Evolutionary conservation across 2,113 vertebrate species (phyloP), one percentile per base, ranked within the genome.

Genomic region (Eupsittula cactorum): DNA sequence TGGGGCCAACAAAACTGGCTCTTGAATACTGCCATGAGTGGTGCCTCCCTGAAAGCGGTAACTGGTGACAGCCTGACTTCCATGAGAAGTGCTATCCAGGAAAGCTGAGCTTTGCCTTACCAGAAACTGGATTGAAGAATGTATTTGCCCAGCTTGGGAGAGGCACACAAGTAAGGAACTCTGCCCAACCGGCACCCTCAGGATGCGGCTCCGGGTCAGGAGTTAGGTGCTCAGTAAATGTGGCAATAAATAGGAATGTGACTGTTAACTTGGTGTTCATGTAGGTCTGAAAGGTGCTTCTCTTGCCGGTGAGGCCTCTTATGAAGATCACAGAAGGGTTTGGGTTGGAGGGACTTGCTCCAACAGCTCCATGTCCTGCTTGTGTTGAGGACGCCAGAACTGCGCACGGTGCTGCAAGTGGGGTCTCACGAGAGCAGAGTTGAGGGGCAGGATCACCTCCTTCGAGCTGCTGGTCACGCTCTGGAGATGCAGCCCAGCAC

Each of bases 11-110:
- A 74, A 70, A 31, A 17, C 55, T 0, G 19, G 21, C 37, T 81
- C 78, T n/a, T 5, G 73, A 46, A 5, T 29, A 21, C 17, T 9
- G 41, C 11, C 18, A 6, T 2, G 69, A 35, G 24, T 3, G 27
- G 39, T 11, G 39, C 5, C 25, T 41, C 13, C 3, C 25, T 10
- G 35, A 4, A 41, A 29, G 33, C 2, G 3, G 17, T 9, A 7
- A n/a, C 27, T 46, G n/a, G 16, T 20, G 59, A 11, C 23, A 18
- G 2, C 0, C 1, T 9, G 68, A 5, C 17, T 35, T 21, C 3
- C 4, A 12, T 2, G 11, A 2, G 50, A 18, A 49, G 46, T 6
- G 67, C 57, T n/a, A 31, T 2, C 24, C 1, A 1, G 42, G 28
- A 6, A 64, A 37, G 16, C 1, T 44, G 42, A 74, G 65, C 63